Evolutionary conservation across 2,113 vertebrate genomes (phyloP).

Genomic region (Tetrax tetrax): DNA sequence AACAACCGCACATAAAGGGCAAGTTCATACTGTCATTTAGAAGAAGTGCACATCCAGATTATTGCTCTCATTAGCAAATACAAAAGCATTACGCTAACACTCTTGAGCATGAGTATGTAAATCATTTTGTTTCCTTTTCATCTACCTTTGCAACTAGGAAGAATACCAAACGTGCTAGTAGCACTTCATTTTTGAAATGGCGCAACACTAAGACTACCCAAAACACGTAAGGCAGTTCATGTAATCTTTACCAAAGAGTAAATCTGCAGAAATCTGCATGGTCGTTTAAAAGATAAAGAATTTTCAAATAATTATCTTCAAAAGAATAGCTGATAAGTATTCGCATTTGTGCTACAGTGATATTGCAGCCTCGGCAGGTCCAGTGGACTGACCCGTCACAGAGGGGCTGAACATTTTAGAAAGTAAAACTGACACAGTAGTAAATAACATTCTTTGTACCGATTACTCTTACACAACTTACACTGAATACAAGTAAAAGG

Average conservation of each 20-base stretch:
- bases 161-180: background rate
- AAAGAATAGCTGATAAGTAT: background rate
- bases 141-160: background rate
- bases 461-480: background rate
- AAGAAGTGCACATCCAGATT: background rate
- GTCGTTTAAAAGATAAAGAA: background rate
- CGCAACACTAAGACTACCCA: background rate
- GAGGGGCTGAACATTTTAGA: background rate
- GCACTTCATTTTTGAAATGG: background rate
- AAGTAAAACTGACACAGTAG: background rate
- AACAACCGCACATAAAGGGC: background rate
- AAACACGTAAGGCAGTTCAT: background rate
- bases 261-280: background rate
- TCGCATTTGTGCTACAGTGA: background rate
- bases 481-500: background rate
- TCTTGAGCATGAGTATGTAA: background rate
- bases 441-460: background rate
- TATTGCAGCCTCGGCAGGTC: background rate
- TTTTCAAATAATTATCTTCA: background rate
- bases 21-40: background rate
- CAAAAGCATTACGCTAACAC: background rate
- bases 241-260: background rate
- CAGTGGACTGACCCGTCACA: accelerated
- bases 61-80: background rate
- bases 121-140: slow-evolving; percentile 1